phyloP scores from a whole-genome alignment of 2,797 vertebrate species.

The Hylomyscus alleni region DNA sequence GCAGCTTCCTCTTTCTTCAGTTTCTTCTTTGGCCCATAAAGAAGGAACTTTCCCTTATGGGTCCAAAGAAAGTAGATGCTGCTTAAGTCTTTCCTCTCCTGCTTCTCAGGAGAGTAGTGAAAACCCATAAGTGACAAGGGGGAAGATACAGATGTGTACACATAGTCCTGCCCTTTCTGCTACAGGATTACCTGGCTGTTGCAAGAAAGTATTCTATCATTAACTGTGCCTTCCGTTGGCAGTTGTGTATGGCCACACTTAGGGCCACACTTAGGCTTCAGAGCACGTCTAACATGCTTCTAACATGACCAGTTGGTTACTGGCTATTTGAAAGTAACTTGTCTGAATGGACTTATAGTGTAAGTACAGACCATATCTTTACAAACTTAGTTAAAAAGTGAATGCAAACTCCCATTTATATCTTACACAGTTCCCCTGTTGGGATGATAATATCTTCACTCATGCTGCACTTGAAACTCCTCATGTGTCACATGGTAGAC shows the following conservation, averaged over 20 bases:
- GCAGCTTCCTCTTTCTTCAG: background rate
- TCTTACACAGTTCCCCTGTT: background rate
- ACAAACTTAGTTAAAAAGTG: background rate
- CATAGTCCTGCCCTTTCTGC: background rate
- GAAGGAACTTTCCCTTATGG: background rate
- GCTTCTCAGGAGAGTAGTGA: background rate
- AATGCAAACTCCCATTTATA: background rate
- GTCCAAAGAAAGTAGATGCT: background rate
- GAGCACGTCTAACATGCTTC: too few relatives aligned
- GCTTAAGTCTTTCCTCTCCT: background rate
- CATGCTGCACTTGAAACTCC: background rate
- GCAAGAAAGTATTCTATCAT: background rate
- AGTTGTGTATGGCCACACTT: background rate
- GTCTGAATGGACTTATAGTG: background rate
- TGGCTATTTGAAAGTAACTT: background rate
- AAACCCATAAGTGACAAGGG: accelerated
- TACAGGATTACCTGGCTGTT: background rate
- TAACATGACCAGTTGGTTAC: too few relatives aligned
- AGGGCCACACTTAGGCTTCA: background rate
- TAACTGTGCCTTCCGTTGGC: background rate
- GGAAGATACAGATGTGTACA: accelerated
- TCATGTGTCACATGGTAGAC: background rate
- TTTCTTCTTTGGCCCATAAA: too few relatives aligned
- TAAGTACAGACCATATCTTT: background rate
- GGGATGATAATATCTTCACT: background rate